Conservation (phyloP, 2,888 invertebrate genomes). For the Phlogophora meticulosa region DNA sequence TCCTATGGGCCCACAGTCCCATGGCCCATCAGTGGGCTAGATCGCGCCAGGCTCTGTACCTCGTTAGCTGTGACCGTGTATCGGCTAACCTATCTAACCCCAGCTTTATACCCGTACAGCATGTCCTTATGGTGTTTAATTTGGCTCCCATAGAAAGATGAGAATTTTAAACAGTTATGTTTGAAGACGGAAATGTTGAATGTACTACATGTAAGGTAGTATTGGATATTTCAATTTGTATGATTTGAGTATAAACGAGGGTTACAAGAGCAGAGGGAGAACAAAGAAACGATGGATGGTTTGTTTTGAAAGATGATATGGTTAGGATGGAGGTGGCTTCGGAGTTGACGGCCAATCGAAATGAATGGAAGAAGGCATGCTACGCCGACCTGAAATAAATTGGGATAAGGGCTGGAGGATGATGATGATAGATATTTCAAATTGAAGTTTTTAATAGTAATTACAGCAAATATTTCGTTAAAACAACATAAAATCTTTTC, state of each 20-base stretch:
- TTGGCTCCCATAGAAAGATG: conserved; percentile 31
- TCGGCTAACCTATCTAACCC: conserved; percentile 77
- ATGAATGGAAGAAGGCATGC: too few species aligned
- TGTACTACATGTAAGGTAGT: too few species aligned
- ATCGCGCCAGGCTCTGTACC: conserved; percentile 60
- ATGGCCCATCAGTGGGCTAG: conserved; percentile 56
- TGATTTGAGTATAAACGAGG: too few species aligned
- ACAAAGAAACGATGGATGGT: too few species aligned
- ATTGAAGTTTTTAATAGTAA: background rate
- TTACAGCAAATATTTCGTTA: background rate
- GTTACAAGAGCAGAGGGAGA: too few species aligned
- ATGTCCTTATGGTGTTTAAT: conserved; percentile 44
- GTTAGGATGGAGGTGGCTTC: too few species aligned
- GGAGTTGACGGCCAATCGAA: too few species aligned
- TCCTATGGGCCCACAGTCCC: conserved; percentile 26
- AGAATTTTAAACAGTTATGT: conserved; percentile 15
- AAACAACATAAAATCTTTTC: background rate
- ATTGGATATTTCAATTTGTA: too few species aligned
- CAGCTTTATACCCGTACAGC: conserved; percentile 41
- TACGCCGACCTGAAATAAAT: too few species aligned
- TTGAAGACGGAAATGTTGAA: background rate
- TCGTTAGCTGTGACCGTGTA: conserved; percentile 76
- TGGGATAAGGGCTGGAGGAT: too few species aligned
- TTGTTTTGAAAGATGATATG: too few species aligned
- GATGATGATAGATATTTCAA: too few species aligned